Percentiles rank a stretch among this genome's conserved stretches.
Conservation (phyloP, 1,140 invertebrate species). For the Aphis gossypii region DNA sequence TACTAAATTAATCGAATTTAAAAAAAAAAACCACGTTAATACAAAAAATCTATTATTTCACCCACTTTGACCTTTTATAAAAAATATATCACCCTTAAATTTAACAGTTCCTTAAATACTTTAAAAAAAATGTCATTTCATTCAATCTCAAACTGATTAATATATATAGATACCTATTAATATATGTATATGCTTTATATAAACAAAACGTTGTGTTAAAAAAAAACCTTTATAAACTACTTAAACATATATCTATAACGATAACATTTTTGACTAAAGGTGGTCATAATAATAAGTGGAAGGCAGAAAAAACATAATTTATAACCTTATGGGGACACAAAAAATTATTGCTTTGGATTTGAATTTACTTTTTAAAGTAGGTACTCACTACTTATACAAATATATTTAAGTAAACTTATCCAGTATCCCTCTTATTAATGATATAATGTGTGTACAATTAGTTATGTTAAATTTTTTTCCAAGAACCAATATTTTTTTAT, state of each 20-base stretch:
- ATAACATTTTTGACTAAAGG: not conserved
- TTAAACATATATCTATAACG: not conserved
- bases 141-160: not conserved
- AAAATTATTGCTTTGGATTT: too few relatives aligned
- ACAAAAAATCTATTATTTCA: not conserved
- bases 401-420: not conserved
- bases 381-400: not conserved
- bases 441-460: not conserved
- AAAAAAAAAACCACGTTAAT: not conserved
- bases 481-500: not conserved
- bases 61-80: not conserved
- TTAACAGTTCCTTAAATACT: not conserved
- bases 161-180: not conserved
- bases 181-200: not conserved
- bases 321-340: too few relatives aligned
- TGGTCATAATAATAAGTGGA: too few relatives aligned
- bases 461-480: not conserved
- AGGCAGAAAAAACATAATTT: too few relatives aligned
- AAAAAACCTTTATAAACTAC: not conserved
- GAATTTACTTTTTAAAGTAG: too few relatives aligned
- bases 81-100: not conserved
- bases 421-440: not conserved
- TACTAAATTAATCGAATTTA: not conserved
- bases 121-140: not conserved
- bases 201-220: not conserved